Base-by-base conservation (phyloP, 1,140 invertebrate genomes). In the Cheumatopsyche charites region DNA sequence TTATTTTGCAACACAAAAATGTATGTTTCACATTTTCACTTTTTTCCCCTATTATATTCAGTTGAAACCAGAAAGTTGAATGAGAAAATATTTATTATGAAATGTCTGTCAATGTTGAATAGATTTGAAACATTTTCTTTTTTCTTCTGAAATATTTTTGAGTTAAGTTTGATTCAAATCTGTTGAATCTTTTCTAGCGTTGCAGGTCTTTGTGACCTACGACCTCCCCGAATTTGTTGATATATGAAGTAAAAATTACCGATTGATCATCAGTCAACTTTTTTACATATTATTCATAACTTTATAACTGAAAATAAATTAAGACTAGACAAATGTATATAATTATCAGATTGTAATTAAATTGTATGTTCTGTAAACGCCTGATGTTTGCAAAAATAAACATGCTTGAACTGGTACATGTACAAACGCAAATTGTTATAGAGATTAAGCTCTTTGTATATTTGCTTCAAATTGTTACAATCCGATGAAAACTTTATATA, bases 391-490 rank as follows among this genome's bases (percentile, higher is more conserved):
- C 19, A 19, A 36, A 36, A 4, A 55, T 55, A 23, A 9, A 23
- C 49, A 11, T 13, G 55, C 55, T 58, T 26, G 12, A 25, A 25
- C 21, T 58, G 25, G 23, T 25, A 26, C 21, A 23, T 58, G 55
- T 58, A 58, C 55, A 58, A 58, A 58, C 23, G 55, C 21, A 26
- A 21, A 21, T 58, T 58, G 55, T 58, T 58, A 58, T 25, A 58
- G 21, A 58, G 11, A 25, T 58, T 58, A 58, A 23, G 55, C 21
- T 23, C 4, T 58, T 58, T 58, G 55, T 58, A 58, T 58, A 58
- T 58, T 58, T 23, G 55, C 55, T 58, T 58, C 9, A 58, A 58
- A 26, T 58, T 58, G 23, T 58, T 58, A 58, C 19, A 21, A 25
- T 25, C 21, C 2, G 21, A 58, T 15, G 21, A 55, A 55, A 21